Evolutionary conservation across 2,113 vertebrate genomes (phyloP).

Genomic region (Mohoua ochrocephala): DNA sequence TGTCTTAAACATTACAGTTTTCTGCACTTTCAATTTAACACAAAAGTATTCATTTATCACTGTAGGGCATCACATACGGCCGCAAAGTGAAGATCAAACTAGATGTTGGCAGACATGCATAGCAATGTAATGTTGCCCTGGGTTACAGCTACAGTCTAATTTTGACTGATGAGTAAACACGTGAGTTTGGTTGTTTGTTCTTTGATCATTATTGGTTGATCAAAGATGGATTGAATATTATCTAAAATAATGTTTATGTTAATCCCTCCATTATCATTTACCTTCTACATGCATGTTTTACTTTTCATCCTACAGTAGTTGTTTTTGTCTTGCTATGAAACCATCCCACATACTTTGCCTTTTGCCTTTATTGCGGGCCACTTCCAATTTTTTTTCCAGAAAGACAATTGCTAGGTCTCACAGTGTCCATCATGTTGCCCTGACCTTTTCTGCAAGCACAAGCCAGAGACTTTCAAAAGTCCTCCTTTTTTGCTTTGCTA

Average conservation of each 20-base stretch:
- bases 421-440: neutral
- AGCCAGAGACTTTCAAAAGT: neutral
- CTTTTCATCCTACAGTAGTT: neutral
- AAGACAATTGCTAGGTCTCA: neutral
- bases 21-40: conserved; percentile 65
- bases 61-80: conserved; percentile 53
- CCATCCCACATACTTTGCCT: neutral
- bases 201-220: conserved; percentile 6
- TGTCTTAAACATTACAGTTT: conserved; percentile 50
- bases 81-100: conserved; percentile 57
- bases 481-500: neutral
- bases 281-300: neutral
- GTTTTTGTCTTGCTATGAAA: neutral
- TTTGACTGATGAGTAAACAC: conserved; percentile 66
- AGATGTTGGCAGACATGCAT: conserved; percentile 46
- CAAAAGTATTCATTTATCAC: conserved; percentile 62
- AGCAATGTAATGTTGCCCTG: conserved; percentile 46
- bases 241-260: neutral
- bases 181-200: conserved; percentile 32
- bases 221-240: too few species aligned
- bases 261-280: neutral
- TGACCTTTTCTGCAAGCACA: neutral
- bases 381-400: neutral
- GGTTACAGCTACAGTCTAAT: conserved; percentile 59
- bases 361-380: neutral